These are phyloP conservation scores for Andricus curvator DNA, from an alignment of 2,888 invertebrate genomes.

Conservation along the genomic window DNA sequence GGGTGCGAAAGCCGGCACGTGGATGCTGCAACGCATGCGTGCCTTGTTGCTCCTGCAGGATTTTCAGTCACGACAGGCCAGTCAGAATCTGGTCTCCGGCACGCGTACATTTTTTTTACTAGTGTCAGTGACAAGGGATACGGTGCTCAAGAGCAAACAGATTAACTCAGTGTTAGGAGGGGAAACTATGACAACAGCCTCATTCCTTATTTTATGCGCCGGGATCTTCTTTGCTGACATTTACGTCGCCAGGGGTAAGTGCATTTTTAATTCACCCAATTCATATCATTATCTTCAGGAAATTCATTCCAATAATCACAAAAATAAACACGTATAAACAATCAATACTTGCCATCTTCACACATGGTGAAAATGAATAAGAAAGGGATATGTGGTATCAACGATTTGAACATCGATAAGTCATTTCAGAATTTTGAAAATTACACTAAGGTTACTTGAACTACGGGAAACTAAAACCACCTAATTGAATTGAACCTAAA, in stretches of 20 bases:
- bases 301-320: background rate
- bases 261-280: background rate
- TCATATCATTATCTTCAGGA: background rate
- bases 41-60: slow-evolving; percentile 73
- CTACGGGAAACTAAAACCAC: too few relatives aligned
- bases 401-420: too few relatives aligned
- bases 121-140: slow-evolving; percentile 45
- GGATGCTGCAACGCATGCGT: slow-evolving; percentile 72
- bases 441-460: too few relatives aligned
- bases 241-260: slow-evolving; percentile 58
- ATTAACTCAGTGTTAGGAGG: slow-evolving; percentile 32
- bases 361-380: too few relatives aligned
- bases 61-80: slow-evolving; percentile 65
- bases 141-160: slow-evolving; percentile 1
- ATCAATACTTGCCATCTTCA: too few relatives aligned
- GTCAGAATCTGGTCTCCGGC: slow-evolving; percentile 73
- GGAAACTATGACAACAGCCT: slow-evolving; percentile 57
- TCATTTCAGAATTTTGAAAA: too few relatives aligned
- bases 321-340: background rate
- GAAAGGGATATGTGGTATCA: too few relatives aligned
- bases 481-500: too few relatives aligned
- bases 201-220: slow-evolving; percentile 53
- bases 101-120: slow-evolving; percentile 64
- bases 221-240: slow-evolving; percentile 50
- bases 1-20: slow-evolving; percentile 64